phyloP scores from a whole-genome alignment of 2,888 invertebrate species.

The Diogma glabrata region DNA sequence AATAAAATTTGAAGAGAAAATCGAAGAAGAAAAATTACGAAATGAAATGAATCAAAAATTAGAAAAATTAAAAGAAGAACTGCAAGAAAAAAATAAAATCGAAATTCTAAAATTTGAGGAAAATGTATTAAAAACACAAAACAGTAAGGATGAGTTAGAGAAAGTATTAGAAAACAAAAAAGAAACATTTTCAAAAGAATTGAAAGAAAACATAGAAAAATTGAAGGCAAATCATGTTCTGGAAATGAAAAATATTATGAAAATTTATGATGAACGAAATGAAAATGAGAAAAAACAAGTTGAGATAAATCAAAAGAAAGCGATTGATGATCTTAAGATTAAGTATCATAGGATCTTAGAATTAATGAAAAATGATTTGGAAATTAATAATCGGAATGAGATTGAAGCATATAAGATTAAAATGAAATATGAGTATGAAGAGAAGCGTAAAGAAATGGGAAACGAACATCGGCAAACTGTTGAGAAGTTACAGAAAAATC shows the following conservation, averaged over 20 bases:
- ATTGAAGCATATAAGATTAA: conserved; percentile 32
- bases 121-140: too few relatives aligned
- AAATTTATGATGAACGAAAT: too few relatives aligned
- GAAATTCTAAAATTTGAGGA: conserved; percentile 30
- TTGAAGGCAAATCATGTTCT: too few relatives aligned
- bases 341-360: too few relatives aligned
- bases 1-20: conserved; percentile 38
- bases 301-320: conserved; percentile 31
- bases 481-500: conserved; percentile 32
- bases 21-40: conserved; percentile 32
- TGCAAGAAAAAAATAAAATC: conserved; percentile 23
- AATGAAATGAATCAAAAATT: conserved; percentile 33
- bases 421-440: conserved; percentile 37
- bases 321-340: too few relatives aligned
- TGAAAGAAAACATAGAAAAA: conserved; percentile 26
- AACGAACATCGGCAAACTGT: conserved; percentile 39
- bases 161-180: not conserved
- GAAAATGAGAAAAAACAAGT: conserved; percentile 33
- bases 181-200: conserved; percentile 16
- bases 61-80: conserved; percentile 28
- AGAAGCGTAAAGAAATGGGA: conserved; percentile 41
- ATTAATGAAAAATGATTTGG: conserved; percentile 39
- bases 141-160: not conserved
- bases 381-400: conserved; percentile 36
- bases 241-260: conserved; percentile 29